phyloP scores from a whole-genome alignment of 2,888 invertebrate species.

The Villa cingulata region DNA sequence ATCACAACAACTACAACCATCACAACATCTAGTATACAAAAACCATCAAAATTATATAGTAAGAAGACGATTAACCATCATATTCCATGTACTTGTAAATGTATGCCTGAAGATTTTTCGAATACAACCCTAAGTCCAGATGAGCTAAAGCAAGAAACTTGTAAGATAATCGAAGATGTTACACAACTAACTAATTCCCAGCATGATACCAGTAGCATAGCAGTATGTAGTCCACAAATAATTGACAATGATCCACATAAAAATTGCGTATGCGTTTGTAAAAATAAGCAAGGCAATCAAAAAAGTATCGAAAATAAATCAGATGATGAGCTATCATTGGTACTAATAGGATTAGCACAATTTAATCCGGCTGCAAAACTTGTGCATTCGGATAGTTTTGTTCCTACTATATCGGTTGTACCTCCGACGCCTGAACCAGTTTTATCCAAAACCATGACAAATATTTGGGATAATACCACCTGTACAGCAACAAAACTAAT shows the following conservation, averaged over 20 bases:
- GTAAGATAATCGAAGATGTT: constrained; percentile 30
- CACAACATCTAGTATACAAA: constrained; percentile 5
- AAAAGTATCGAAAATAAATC: constrained; percentile 31
- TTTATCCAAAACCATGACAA: constrained; percentile 31
- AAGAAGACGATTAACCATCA: neutral
- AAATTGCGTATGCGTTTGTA: constrained; percentile 24
- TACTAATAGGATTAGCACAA: constrained; percentile 50
- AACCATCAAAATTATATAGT: neutral
- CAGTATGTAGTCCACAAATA: neutral
- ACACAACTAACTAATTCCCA: constrained; percentile 18
- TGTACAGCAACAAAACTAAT: constrained; percentile 37
- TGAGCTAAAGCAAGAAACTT: constrained; percentile 32
- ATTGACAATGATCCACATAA: constrained; percentile 15
- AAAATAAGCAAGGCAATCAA: neutral
- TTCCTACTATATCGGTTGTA: constrained; percentile 59
- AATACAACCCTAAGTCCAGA: constrained; percentile 30
- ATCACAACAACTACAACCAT: constrained; percentile 1
- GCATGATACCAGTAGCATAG: neutral
- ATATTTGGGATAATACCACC: constrained; percentile 31
- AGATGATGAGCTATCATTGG: constrained; percentile 50
- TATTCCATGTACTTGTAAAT: constrained; percentile 31
- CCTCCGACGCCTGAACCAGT: constrained; percentile 57
- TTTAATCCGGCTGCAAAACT: constrained; percentile 40
- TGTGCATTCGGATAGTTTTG: constrained; percentile 37
- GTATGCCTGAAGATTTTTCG: constrained; percentile 31